These are phyloP conservation scores for Malurus alboscapulatus DNA, from an alignment of 2,113 vertebrate genomes.

Conservation along the genomic window DNA sequence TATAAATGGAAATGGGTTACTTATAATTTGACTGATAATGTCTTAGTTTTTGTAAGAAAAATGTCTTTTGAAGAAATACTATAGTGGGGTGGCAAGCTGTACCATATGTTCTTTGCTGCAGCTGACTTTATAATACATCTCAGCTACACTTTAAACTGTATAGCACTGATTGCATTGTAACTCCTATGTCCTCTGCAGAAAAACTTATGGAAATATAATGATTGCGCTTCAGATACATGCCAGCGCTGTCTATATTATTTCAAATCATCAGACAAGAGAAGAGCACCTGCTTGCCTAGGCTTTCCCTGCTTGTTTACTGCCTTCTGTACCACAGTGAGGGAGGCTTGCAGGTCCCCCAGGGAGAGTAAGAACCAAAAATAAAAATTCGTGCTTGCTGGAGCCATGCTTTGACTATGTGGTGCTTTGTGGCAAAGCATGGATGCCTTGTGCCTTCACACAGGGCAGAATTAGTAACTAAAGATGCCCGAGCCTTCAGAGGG, in stretches of 20 bases:
- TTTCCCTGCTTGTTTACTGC: background rate
- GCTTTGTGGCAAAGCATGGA: background rate
- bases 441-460: background rate
- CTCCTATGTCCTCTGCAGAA: constrained; percentile 36
- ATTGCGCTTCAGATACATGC: background rate
- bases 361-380: background rate
- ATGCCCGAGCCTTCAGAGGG: background rate
- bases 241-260: background rate
- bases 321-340: background rate
- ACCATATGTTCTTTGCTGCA: constrained; percentile 62
- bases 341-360: background rate
- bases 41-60: constrained; percentile 63
- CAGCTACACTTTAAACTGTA: constrained; percentile 42
- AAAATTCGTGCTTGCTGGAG: background rate
- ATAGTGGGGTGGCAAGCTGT: constrained; percentile 35
- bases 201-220: constrained; percentile 53
- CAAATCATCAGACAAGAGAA: constrained; percentile 1
- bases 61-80: constrained; percentile 64
- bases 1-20: constrained; percentile 71
- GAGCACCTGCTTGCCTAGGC: constrained; percentile 21
- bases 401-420: background rate
- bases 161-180: constrained; percentile 63
- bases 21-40: constrained; percentile 68
- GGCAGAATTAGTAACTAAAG: background rate
- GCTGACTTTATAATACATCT: constrained; percentile 59